Conservation (phyloP, 23 tunicate genomes). For the Ciona savignyi region DNA sequence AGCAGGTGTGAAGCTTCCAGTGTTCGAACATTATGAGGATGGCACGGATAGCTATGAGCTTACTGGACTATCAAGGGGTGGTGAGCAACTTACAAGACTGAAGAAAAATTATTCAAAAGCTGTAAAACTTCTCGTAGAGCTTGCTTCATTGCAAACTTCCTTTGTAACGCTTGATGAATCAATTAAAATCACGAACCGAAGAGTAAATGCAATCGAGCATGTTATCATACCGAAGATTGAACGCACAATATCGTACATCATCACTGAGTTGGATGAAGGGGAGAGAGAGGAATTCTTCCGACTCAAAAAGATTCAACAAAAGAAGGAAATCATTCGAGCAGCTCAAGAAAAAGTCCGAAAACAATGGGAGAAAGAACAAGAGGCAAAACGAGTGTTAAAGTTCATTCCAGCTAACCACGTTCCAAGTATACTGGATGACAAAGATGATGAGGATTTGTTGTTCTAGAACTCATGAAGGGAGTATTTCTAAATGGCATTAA, state of each 20-base stretch:
- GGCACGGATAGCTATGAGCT: conserved; percentile 95
- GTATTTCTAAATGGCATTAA: background rate
- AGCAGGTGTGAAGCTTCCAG: conserved; percentile 93
- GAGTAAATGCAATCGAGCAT: conserved; percentile 99
- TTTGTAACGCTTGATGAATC: conserved; percentile 95
- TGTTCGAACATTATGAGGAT: conserved; percentile 95
- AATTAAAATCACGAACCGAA: conserved; percentile 90
- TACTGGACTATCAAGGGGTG: conserved; percentile 92
- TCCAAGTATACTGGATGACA: conserved; percentile 43
- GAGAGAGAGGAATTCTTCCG: conserved; percentile 96
- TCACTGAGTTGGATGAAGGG: conserved; percentile 92
- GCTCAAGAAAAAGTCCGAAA: conserved; percentile 31
- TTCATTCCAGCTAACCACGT: conserved; percentile 3
- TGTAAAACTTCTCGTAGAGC: conserved; percentile 80
- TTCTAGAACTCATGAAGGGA: conserved; percentile 25
- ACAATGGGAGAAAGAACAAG: conserved; percentile 24
- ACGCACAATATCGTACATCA: conserved; percentile 81
- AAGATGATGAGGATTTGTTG: conserved; percentile 70
- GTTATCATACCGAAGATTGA: conserved; percentile 93
- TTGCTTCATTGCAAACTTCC: conserved; percentile 91
- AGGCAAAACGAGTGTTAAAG: conserved; percentile 1
- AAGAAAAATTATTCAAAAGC: conserved; percentile 83
- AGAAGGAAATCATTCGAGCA: conserved; percentile 50
- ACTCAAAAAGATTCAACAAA: conserved; percentile 88
- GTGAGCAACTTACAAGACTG: conserved; percentile 71